Base-by-base conservation (phyloP, 1,140 invertebrate species). In the Drosophila mayri region DNA sequence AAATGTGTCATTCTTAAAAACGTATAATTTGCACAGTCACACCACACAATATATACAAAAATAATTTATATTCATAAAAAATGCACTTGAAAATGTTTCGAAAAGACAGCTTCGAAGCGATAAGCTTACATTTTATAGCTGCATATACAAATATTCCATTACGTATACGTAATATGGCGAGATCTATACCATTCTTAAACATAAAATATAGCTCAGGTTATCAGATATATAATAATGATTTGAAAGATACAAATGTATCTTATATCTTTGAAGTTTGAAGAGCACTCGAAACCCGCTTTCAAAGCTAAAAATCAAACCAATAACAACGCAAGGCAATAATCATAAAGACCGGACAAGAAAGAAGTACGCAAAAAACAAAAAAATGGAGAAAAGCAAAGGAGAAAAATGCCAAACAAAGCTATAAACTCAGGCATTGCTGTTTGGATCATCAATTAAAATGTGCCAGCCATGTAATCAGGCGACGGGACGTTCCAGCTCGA, bases 371-470 rank as follows among this genome's bases (percentile, higher is more conserved):
- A 22, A 22, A 22, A 22, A 22, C 25, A 25, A 70, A 11, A 71
- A 52, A 70, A 70, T 35, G 44, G 18, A 25, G 20, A 49, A 18
- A 40, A n/a, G 41, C 72, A 43, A 35, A 52, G 25, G 70, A 46
- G 44, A 55, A 71, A 58, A 73, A 72, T 35, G 58, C 70, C 66
- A 73, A 73, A 72, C 70, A 72, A 72, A 59, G 44, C 67, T 60
- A 72, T 72, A 73, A 73, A 60, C 57, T 40, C 58, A 25, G 40
- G 16, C 60, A 81, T 73, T 68, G 75, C 76, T 55, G 52, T 57
- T 80, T 78, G 78, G 41, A 58, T 62, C 83, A 82, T 86, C 79
- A 87, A 88, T 87, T 80, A 88, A 88, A 88, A 80, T 75, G 57
- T 75, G 47, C 40, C 54, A 60, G 52, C 59, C 62, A 57, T 81